Percentiles rank a stretch among this genome's conserved stretches.
Conservation (phyloP, 2,888 invertebrate genomes). For the Drosophila paramelanica region DNA sequence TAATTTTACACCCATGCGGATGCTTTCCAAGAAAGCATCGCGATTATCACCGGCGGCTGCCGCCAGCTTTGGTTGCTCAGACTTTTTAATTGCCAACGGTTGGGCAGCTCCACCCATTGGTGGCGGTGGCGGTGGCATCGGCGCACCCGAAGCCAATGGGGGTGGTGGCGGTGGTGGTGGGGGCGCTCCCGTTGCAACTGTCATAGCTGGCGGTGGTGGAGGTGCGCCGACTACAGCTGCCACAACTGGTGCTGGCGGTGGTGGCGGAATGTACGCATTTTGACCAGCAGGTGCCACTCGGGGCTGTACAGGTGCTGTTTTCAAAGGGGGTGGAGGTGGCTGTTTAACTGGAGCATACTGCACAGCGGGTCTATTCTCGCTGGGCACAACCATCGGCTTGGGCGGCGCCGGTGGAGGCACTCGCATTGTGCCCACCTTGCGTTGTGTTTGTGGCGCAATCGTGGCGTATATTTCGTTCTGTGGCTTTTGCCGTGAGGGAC, state of each 20-base stretch:
- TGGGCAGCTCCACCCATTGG: conserved; percentile 14
- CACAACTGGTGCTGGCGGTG: conserved; percentile 29
- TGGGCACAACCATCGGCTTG: conserved; percentile 51
- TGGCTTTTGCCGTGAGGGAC: conserved; percentile 17
- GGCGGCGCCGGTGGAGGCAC: conserved; percentile 58
- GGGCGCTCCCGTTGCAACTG: conserved; percentile 24
- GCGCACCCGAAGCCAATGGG: conserved; percentile 32
- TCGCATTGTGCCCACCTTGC: conserved; percentile 59
- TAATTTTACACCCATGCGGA: conserved; percentile 71
- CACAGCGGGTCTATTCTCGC: conserved; percentile 10
- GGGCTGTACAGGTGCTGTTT: conserved; percentile 4
- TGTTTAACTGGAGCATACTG: conserved; percentile 32
- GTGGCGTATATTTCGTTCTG: conserved; percentile 54
- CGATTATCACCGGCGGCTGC: conserved; percentile 45
- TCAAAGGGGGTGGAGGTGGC: conserved; percentile 9
- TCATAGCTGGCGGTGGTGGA: conserved; percentile 18
- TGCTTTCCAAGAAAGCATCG: conserved; percentile 77
- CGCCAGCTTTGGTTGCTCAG: conserved; percentile 30
- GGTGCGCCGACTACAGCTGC: conserved; percentile 1
- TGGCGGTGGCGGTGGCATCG: conserved; percentile 53
- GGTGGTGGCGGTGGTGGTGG: conserved; percentile 49
- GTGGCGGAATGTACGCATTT: conserved; percentile 14
- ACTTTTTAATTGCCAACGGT: conserved; percentile 35
- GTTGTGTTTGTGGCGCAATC: conserved; percentile 59
- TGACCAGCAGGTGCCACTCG: conserved; percentile 13